These are phyloP conservation scores for Poliocrania exsul DNA, from an alignment of 2,797 vertebrate genomes.

Conservation along the genomic window DNA sequence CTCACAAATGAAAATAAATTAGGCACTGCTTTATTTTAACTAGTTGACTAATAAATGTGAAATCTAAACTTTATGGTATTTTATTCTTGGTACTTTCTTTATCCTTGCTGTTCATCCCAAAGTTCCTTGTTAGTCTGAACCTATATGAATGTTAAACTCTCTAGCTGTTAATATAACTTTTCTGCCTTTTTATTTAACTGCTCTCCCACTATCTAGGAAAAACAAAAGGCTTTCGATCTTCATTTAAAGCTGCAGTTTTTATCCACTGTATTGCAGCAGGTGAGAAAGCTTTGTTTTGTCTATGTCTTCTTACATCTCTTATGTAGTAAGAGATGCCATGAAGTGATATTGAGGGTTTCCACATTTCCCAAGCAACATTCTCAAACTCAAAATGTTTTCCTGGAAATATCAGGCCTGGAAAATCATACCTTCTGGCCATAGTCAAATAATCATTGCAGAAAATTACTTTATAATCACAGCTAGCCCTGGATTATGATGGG, in stretches of 20 bases:
- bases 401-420: background rate
- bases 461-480: background rate
- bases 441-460: background rate
- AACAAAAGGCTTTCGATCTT: conserved; percentile 79
- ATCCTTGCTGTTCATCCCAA: background rate
- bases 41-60: background rate
- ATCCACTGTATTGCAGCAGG: conserved; percentile 85
- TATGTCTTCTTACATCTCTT: conserved; percentile 29
- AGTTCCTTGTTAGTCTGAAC: conserved; percentile 15
- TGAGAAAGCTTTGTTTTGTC: conserved; percentile 74
- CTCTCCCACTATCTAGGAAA: conserved; percentile 74
- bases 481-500: background rate
- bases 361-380: background rate
- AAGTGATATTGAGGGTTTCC: conserved; percentile 49
- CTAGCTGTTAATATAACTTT: conserved; percentile 48
- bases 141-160: background rate
- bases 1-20: background rate
- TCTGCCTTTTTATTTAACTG: conserved; percentile 70
- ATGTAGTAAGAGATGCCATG: background rate
- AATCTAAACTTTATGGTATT: background rate
- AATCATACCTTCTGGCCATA: background rate
- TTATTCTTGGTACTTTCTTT: background rate
- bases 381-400: background rate
- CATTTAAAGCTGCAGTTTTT: conserved; percentile 85
- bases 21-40: background rate